These are phyloP conservation scores for Nomada flava DNA, from an alignment of 2,888 invertebrate genomes.

Conservation along the genomic window DNA sequence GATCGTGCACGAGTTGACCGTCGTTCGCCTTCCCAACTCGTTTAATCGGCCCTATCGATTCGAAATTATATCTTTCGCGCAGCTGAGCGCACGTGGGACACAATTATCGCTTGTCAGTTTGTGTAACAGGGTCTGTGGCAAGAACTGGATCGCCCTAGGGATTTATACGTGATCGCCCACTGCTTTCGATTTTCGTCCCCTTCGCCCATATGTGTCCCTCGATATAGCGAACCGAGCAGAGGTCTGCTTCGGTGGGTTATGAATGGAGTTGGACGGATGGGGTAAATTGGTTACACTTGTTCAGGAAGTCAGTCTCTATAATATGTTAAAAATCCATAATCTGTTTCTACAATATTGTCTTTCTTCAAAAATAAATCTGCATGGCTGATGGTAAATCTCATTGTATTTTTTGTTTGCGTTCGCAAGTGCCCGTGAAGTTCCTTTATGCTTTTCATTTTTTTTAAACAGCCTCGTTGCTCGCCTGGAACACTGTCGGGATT, in stretches of 20 bases:
- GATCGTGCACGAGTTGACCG: constrained; percentile 38
- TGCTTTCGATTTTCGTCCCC: constrained; percentile 6
- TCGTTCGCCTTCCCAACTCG: constrained; percentile 8
- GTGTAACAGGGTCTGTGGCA: constrained; percentile 11
- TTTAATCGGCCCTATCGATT: constrained; percentile 10
- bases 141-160: constrained; percentile 5
- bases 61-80: constrained; percentile 12
- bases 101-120: constrained; percentile 25
- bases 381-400: no score
- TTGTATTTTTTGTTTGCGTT: no score
- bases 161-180: background rate
- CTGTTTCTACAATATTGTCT: no score
- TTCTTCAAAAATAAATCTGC: no score
- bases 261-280: no score
- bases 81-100: constrained; percentile 14
- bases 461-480: background rate
- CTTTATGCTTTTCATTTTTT: no score
- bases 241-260: no score
- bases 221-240: background rate
- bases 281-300: no score
- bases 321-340: no score
- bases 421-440: no score
- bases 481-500: background rate
- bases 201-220: background rate
- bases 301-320: no score